Evolutionary conservation across 2,113 vertebrate genomes (phyloP), one percentile per base, ranked within the genome.

Genomic region (Dipodomys stephensi): DNA sequence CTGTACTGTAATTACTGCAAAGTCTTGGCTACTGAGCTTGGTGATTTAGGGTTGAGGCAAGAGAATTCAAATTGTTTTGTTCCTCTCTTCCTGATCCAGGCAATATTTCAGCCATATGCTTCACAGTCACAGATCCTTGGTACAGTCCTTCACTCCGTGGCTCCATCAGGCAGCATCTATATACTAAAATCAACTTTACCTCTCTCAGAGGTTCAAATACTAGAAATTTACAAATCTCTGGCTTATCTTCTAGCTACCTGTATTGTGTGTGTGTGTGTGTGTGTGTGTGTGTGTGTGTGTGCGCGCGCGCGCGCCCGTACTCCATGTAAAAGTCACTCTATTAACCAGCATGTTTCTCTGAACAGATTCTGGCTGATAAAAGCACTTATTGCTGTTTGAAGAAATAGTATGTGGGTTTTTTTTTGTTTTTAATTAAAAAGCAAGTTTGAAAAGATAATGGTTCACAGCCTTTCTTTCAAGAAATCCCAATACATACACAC

Each of bases 271-370:
- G n/a, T 71, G 6, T 25, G 44, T 53, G 46, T 16, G 15, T n/a
- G 28, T 9, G 60, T 18, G 49, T 22, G n/a, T 71, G 10, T 25
- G 44, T 53, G n/a, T n/a, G n/a, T n/a, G n/a, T n/a, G n/a, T n/a
- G n/a, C n/a, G n/a, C n/a, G n/a, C n/a, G n/a, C n/a, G n/a, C n/a
- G n/a, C n/a, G n/a, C n/a, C n/a, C n/a, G n/a, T n/a, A n/a, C 25
- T 79, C 3, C 35, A 30, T 16, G 30, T 35, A 67, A 74, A 85
- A 83, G 65, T 86, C 64, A 27, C 30, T 67, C 30, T 67, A 35
- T 3, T 57, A 62, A 94, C 77, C 35, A 27, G 16, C 79, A 27
- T 92, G 60, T 49, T 89, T 92, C 83, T 90, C 71, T 60, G 44
- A 64, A 62, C 65, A 18, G 28, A 77, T 53, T 69, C 76, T 80